phyloP scores from a whole-genome alignment of 2,113 vertebrate genomes.

The Pleuronectes platessa region DNA sequence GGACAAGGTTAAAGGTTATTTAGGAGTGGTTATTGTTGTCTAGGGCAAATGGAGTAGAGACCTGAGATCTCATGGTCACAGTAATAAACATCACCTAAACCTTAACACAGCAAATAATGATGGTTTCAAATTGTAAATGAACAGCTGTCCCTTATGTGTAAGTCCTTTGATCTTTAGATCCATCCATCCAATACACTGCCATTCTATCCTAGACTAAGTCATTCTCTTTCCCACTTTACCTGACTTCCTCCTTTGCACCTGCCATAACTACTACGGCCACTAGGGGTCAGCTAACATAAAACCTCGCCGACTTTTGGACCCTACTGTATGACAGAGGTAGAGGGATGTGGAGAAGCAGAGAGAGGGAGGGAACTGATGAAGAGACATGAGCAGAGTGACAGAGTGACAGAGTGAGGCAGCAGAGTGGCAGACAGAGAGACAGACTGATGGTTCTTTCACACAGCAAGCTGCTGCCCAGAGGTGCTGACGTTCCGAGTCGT shows the following conservation, averaged over 20 bases:
- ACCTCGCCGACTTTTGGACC: neutral
- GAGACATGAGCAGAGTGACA: constrained; percentile 15
- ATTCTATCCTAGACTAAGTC: neutral
- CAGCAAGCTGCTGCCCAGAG: constrained; percentile 3
- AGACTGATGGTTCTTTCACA: constrained; percentile 19
- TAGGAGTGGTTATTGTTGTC: neutral
- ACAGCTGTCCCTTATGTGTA: too few species aligned
- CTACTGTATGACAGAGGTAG: neutral
- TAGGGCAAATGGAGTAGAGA: neutral
- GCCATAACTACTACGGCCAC: neutral
- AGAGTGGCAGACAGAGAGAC: constrained; percentile 4
- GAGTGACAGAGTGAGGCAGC: constrained; percentile 17
- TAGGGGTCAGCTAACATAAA: neutral
- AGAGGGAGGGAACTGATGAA: neutral
- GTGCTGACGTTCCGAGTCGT: constrained; percentile 3
- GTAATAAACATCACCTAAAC: neutral
- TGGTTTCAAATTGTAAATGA: too few species aligned
- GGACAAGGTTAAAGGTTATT: neutral
- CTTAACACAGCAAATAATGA: neutral
- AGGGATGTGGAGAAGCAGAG: neutral
- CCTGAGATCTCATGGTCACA: neutral
- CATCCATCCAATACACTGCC: neutral
- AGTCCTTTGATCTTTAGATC: neutral
- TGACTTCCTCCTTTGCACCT: too few species aligned
- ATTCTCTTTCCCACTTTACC: too few species aligned